These are phyloP conservation scores for human (Homo sapiens) DNA, from an alignment of 2,113 vertebrate genomes.

Conservation along the genomic window GRCh38 chr13:109509501-109510000, in stretches of 20 bases:
- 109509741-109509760: neutral
- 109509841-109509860: neutral
- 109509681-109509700: neutral
- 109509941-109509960: neutral
- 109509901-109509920: neutral
- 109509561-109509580: neutral
- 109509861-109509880: neutral
- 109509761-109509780: too few relatives aligned
- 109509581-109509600: accelerated
- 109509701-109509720: neutral
- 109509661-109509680: neutral
- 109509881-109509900: neutral
- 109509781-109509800: neutral
- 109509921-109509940: neutral
- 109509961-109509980: neutral
- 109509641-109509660: neutral
- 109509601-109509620: too few relatives aligned
- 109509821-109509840: neutral
- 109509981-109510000: neutral
- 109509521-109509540: too few relatives aligned
- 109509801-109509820: neutral
- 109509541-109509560: neutral
- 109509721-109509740: neutral
- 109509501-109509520: accelerated
- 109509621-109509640: neutral